phyloP scores from a whole-genome alignment of 1,140 invertebrate genomes.

The Reticulitermes speratus region DNA sequence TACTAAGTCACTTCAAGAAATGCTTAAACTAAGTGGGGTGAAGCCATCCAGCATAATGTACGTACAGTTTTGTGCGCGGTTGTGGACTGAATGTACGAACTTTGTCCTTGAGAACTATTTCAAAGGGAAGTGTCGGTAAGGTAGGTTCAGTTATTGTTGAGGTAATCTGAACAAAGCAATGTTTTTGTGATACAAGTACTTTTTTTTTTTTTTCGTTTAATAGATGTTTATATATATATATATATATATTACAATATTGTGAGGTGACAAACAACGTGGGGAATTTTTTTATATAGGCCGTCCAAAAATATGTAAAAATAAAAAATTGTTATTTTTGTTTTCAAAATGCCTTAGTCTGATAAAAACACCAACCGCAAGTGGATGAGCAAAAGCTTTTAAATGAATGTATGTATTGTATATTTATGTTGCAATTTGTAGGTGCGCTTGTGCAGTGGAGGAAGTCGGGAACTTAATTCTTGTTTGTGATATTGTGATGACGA shows the following conservation, averaged over 20 bases:
- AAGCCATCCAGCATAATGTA: background rate
- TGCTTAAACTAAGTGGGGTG: background rate
- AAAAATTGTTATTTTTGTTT: slow-evolving; percentile 20
- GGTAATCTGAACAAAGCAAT: slow-evolving; percentile 9
- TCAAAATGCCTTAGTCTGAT: slow-evolving; percentile 16
- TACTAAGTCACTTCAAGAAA: background rate
- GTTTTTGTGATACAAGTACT: background rate
- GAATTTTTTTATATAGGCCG: slow-evolving; percentile 5
- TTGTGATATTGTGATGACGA: slow-evolving; percentile 11
- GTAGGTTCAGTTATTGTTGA: background rate
- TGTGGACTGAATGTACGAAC: background rate
- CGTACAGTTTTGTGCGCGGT: background rate
- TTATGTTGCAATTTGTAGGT: background rate
- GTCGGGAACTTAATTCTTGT: background rate
- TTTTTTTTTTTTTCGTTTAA: background rate
- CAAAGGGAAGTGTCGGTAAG: background rate
- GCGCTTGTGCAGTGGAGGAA: background rate
- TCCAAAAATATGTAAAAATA: background rate
- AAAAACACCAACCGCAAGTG: slow-evolving; percentile 13
- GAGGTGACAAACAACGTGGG: background rate
- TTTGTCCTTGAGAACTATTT: background rate
- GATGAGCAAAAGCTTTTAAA: slow-evolving; percentile 7
- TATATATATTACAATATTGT: slow-evolving; percentile 19
- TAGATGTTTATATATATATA: background rate
- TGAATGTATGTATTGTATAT: slow-evolving; percentile 1